Percentiles rank a stretch among this genome's conserved stretches.
Evolutionary conservation across 1,140 invertebrate species (phyloP).

Genomic region (Dendrolimus kikuchii): DNA sequence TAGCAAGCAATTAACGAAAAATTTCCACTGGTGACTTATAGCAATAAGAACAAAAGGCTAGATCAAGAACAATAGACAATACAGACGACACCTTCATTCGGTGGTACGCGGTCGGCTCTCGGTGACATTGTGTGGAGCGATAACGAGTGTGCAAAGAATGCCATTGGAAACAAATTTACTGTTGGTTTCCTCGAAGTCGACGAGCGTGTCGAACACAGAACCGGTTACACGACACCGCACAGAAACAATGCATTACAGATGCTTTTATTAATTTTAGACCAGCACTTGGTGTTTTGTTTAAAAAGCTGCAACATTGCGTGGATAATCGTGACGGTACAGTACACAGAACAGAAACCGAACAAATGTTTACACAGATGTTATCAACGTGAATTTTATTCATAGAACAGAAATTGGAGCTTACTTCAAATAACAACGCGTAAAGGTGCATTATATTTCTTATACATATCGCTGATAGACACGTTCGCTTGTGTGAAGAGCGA

Average conservation of each 20-base stretch:
- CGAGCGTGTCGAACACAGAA: conserved; percentile 45
- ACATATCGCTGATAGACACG: conserved; percentile 4
- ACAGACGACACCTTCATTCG: conserved; percentile 19
- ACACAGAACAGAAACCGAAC: neutral
- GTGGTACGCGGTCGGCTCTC: conserved; percentile 16
- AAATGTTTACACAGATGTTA: neutral
- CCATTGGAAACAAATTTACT: conserved; percentile 47
- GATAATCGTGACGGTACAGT: neutral
- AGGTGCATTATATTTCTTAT: conserved; percentile 12
- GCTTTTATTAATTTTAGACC: conserved; percentile 39
- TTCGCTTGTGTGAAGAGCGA: conserved; percentile 16
- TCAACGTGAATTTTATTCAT: no score
- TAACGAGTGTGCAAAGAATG: conserved; percentile 50
- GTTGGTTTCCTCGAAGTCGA: conserved; percentile 52
- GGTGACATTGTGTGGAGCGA: conserved; percentile 23
- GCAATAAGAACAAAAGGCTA: conserved; percentile 18
- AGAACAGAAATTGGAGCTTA: no score
- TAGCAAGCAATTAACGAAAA: conserved; percentile 16
- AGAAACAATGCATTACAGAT: conserved; percentile 45
- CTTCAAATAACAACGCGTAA: conserved; percentile 14
- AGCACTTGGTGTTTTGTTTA: conserved; percentile 8
- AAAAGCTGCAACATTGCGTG: conserved; percentile 6
- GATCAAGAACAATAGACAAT: conserved; percentile 25
- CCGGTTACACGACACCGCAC: conserved; percentile 45
- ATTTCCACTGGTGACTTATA: conserved; percentile 21